A percentile compares a stretch with the other conserved stretches of the same genome.
Evolutionary conservation across 2,113 vertebrate species (phyloP).

Genomic region (Xenopus borealis): DNA sequence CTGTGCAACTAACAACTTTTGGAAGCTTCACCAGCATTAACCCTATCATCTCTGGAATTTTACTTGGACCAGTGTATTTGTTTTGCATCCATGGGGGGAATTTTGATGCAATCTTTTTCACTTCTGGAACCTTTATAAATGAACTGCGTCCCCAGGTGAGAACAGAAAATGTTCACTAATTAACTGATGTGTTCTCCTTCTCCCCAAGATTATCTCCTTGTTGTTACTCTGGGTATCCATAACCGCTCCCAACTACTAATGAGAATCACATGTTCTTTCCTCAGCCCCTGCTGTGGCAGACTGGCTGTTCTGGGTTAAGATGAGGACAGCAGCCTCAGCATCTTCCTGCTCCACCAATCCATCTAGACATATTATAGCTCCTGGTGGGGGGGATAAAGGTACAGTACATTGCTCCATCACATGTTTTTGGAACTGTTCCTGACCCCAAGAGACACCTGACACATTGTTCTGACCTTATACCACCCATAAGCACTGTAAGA

Average conservation of each 20-base stretch:
- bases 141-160: conserved; percentile 30
- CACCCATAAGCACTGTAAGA: background rate
- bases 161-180: conserved; percentile 15
- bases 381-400: background rate
- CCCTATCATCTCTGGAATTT: too few relatives aligned
- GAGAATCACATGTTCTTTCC: conserved; percentile 34
- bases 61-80: background rate
- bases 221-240: conserved; percentile 9
- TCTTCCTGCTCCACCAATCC: background rate
- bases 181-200: conserved; percentile 15
- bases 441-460: background rate
- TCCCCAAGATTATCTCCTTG: background rate
- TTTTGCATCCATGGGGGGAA: background rate
- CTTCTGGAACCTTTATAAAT: background rate
- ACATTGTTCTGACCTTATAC: background rate
- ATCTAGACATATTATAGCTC: background rate
- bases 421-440: background rate
- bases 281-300: conserved; percentile 20
- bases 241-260: conserved; percentile 35
- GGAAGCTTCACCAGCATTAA: too few relatives aligned
- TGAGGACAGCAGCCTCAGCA: conserved; percentile 25
- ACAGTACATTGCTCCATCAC: background rate
- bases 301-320: conserved; percentile 32
- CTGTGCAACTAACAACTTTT: background rate
- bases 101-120: background rate